Conservation (phyloP, 1,140 invertebrate genomes). For the Eumaeus atala region DNA sequence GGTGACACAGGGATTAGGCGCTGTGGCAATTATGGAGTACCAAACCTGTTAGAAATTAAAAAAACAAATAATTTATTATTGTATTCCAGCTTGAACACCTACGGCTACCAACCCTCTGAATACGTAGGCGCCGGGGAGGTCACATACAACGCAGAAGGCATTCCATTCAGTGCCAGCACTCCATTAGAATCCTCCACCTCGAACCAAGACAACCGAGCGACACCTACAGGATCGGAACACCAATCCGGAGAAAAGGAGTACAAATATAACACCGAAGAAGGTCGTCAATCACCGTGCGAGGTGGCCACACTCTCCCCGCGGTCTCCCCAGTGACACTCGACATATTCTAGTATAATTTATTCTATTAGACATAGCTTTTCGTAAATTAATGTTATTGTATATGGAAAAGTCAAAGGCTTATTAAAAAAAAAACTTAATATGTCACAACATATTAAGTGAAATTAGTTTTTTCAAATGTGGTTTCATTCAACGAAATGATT, state of each 20-base stretch:
- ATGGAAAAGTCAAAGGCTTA: not conserved
- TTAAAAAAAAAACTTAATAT: too few species aligned
- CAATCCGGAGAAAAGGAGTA: constrained; percentile 53
- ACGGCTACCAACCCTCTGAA: constrained; percentile 61
- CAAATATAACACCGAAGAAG: constrained; percentile 59
- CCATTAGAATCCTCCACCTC: constrained; percentile 39
- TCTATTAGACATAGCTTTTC: constrained; percentile 1
- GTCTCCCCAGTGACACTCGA: constrained; percentile 46
- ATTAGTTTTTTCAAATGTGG: too few species aligned
- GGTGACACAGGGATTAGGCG: too few species aligned
- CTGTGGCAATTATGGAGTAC: not conserved
- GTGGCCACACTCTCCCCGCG: constrained; percentile 40
- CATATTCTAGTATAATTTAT: constrained; percentile 4
- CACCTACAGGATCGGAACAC: constrained; percentile 49
- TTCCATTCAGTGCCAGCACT: constrained; percentile 45
- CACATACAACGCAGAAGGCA: constrained; percentile 45
- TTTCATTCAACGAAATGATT: too few species aligned
- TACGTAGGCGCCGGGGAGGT: constrained; percentile 58
- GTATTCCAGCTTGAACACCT: constrained; percentile 56
- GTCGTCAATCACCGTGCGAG: constrained; percentile 56
- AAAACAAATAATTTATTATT: not conserved
- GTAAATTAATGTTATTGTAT: constrained; percentile 4
- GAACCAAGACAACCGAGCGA: constrained; percentile 38
- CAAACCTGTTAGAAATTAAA: not conserved
- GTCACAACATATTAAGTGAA: too few species aligned